Conservation (phyloP, 2,888 invertebrate genomes). For the Agelastica alni region DNA sequence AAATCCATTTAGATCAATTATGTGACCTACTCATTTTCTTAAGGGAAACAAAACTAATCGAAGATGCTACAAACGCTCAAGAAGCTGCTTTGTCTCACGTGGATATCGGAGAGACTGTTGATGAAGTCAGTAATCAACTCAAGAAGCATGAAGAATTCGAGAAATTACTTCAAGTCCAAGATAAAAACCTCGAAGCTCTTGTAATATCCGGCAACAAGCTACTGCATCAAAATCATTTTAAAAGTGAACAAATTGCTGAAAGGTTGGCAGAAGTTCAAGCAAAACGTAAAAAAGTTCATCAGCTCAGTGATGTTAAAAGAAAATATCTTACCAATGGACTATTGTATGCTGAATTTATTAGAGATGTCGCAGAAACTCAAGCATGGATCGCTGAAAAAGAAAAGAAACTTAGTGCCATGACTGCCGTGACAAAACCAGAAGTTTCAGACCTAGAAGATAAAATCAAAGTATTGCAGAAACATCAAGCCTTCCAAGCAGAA, state of each 20-base stretch:
- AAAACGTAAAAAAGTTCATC: conserved; percentile 70
- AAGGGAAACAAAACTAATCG: conserved; percentile 90
- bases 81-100: conserved; percentile 73
- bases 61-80: conserved; percentile 85
- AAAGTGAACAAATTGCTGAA: conserved; percentile 76
- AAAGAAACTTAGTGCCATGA: conserved; percentile 82
- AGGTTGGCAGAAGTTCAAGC: conserved; percentile 76
- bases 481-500: conserved; percentile 94
- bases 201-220: conserved; percentile 86
- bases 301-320: conserved; percentile 69
- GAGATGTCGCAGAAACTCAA: conserved; percentile 89
- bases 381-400: conserved; percentile 91
- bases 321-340: conserved; percentile 75
- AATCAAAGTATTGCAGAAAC: conserved; percentile 91
- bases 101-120: conserved; percentile 78
- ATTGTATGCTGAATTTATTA: conserved; percentile 85
- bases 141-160: conserved; percentile 96
- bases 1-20: conserved; percentile 85
- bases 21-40: conserved; percentile 94
- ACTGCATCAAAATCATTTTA: conserved; percentile 88
- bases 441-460: conserved; percentile 86
- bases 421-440: conserved; percentile 73
- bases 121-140: conserved; percentile 86
- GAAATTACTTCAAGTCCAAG: conserved; percentile 84
- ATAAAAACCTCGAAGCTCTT: conserved; percentile 81